phyloP scores from a whole-genome alignment of 2,113 vertebrate genomes.

The Datnioides undecimradiatus region DNA sequence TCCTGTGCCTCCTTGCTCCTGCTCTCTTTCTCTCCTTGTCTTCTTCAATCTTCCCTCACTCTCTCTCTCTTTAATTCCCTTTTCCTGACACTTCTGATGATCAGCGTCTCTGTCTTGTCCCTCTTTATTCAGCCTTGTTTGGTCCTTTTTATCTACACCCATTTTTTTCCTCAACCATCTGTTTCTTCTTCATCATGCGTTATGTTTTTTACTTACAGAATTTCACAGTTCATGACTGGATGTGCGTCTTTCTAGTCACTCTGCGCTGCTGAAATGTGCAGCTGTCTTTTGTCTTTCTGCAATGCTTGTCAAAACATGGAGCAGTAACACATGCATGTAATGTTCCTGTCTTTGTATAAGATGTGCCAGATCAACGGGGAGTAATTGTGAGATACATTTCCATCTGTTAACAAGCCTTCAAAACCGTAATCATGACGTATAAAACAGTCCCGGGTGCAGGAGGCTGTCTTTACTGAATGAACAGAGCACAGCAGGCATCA shows the following conservation, averaged over 20 bases:
- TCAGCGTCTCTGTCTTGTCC: neutral
- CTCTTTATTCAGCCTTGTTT: neutral
- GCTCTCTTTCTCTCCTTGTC: neutral
- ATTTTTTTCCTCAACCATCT: neutral
- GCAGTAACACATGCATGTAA: neutral
- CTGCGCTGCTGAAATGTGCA: too few relatives aligned
- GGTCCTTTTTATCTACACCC: too few relatives aligned
- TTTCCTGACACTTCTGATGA: neutral
- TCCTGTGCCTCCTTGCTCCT: neutral
- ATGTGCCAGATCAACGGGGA: neutral
- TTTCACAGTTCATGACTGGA: neutral
- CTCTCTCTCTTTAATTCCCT: neutral
- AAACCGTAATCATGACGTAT: neutral
- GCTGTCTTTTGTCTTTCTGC: neutral
- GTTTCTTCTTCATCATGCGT: neutral
- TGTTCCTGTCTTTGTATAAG: neutral
- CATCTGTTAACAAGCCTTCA: neutral
- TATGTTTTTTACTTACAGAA: neutral
- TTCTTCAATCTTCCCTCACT: neutral
- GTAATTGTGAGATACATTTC: neutral
- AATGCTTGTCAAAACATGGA: neutral
- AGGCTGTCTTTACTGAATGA: constrained; percentile 34
- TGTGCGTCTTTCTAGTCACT: neutral
- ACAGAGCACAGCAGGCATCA: constrained; percentile 38
- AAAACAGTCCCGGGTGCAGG: neutral